Base-by-base conservation (phyloP, 2,888 invertebrate species). In the Rhodophaea formosa region DNA sequence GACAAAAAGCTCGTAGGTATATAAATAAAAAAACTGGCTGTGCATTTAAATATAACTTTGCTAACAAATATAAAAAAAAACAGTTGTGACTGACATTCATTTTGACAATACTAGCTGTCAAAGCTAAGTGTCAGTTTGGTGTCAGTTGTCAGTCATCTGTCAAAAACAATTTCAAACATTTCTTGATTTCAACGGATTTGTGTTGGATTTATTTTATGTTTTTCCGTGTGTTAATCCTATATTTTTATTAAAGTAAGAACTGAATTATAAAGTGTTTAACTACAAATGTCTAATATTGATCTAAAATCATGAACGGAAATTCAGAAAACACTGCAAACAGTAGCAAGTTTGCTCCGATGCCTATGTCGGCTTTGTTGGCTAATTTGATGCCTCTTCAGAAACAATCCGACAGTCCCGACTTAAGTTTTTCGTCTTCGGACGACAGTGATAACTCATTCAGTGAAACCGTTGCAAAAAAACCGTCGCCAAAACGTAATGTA, bases 341-440 rank as follows among this genome's bases (percentile, higher is more conserved):
- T 69, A 80, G 82, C 56, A 90, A 90, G 64, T 89, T 88, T 63
- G 78, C 82, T 43, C 91, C 91, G 12, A 84, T 91, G 86, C 89
- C 91, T 12, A 85, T 92, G 80, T 86, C 90, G 58, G 86, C 80
- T 58, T 79, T 92, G 67, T 68, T 91, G 15, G 88, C 88, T 1
- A 85, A 83, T 67, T 79, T 91, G 64, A 77, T 79, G 77, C 80
- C 86, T 42, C 63, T 88, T 52, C 77, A 84, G 62, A 71, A 76
- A 39, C 67, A 77, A 52, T 70, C 69, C 8, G 77, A 82, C 43
- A 82, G 79, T 47, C 79, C 77, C 1, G 84, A 88, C 43, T 69
- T 76, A 12, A 86, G 87, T 67, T 83, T 77, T 59, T 66, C 71
- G 7, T 83, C 84, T 3, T 78, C 69, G 14, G 86, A 86, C 52